Percentiles rank a stretch among this genome's conserved stretches.
Evolutionary conservation across 2,113 vertebrate species (phyloP).

Genomic region (Phaetusa simplex): DNA sequence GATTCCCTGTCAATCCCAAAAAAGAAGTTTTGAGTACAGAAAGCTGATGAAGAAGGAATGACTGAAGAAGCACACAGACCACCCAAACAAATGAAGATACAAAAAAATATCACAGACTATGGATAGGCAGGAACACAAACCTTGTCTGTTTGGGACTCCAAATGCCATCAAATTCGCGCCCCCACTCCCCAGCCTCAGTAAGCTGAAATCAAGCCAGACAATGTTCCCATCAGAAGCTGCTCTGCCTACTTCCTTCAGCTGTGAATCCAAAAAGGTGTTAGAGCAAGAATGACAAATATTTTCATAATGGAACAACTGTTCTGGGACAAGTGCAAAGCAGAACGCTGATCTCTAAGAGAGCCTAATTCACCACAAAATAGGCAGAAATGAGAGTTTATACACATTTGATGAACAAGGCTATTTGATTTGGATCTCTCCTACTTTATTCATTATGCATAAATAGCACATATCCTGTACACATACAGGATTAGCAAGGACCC

Average conservation of each 20-base stretch:
- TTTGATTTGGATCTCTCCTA: neutral
- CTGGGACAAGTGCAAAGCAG: neutral
- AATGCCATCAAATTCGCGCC: neutral
- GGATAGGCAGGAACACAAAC: neutral
- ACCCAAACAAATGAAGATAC: neutral
- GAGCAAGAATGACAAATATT: neutral
- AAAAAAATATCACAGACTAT: neutral
- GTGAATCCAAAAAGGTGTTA: constrained; percentile 2
- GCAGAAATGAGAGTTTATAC: neutral
- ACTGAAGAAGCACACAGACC: neutral
- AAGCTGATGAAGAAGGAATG: neutral
- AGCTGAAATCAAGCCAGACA: neutral
- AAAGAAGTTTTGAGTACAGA: neutral
- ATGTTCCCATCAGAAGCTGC: neutral
- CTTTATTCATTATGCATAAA: neutral
- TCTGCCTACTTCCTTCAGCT: neutral
- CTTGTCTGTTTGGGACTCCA: neutral
- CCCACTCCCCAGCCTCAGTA: neutral
- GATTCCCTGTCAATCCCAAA: neutral
- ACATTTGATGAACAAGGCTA: neutral
- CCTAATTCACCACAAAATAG: neutral
- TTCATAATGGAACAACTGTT: neutral
- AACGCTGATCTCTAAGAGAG: neutral
- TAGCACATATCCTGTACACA: neutral
- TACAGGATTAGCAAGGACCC: neutral